Percentiles rank a stretch among this genome's conserved stretches.
phyloP scores from a whole-genome alignment of 1,140 invertebrate genomes.

The Drosophila bipectinata region DNA sequence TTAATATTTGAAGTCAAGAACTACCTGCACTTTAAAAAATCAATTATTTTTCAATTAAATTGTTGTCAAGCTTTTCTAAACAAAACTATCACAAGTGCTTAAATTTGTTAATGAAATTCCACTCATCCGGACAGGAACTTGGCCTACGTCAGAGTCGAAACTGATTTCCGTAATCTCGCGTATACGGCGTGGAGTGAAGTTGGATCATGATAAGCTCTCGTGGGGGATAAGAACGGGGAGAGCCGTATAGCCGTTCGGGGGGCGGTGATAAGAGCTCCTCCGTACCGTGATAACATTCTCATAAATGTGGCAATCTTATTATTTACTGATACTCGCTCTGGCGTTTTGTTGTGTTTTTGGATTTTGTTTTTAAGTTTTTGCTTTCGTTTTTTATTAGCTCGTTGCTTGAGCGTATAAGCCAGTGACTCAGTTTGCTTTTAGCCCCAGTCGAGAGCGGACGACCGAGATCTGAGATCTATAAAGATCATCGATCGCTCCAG shows the following conservation, averaged over 20 bases:
- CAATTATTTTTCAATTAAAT: neutral
- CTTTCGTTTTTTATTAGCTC: conserved; percentile 40
- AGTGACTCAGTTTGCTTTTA: conserved; percentile 69
- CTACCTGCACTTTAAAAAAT: neutral
- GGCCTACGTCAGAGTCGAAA: conserved; percentile 36
- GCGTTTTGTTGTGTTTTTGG: conserved; percentile 37
- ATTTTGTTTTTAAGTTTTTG: conserved; percentile 18
- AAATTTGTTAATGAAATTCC: conserved; percentile 16
- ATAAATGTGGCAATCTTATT: conserved; percentile 43
- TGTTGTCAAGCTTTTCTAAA: neutral
- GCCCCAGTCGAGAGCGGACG: conserved; percentile 62
- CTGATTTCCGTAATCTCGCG: conserved; percentile 52
- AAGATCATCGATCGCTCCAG: conserved; percentile 33
- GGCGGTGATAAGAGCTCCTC: conserved; percentile 49
- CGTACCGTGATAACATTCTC: conserved; percentile 55
- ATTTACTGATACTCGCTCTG: conserved; percentile 29
- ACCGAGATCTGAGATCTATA: conserved; percentile 29
- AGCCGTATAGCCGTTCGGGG: neutral
- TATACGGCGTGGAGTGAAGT: conserved; percentile 24
- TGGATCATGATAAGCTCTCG: conserved; percentile 31
- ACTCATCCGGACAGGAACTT: conserved; percentile 16
- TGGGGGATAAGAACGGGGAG: conserved; percentile 19
- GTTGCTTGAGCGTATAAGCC: conserved; percentile 50
- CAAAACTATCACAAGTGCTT: neutral
- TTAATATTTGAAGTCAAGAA: neutral